Evolutionary conservation across 2,888 invertebrate genomes (phyloP).

Genomic region (Argyresthia albistria): DNA sequence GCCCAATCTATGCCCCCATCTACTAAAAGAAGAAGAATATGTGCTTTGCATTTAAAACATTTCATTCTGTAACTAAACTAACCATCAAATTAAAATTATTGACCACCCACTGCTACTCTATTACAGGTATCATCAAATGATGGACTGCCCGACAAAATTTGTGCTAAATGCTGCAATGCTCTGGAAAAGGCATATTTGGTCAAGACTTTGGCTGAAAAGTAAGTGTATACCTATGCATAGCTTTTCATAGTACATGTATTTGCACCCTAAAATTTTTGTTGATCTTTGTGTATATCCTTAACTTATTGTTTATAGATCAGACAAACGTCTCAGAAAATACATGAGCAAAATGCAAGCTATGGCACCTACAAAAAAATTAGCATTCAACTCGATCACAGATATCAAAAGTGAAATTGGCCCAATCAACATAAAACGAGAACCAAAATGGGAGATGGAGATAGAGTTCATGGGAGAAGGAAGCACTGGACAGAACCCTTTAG

Average conservation of each 20-base stretch:
- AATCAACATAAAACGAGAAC: slow-evolving; percentile 45
- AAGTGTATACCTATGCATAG: slow-evolving; percentile 8
- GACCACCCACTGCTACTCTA: background rate
- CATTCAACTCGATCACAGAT: slow-evolving; percentile 60
- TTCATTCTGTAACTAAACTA: too few species aligned
- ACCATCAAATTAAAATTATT: too few species aligned
- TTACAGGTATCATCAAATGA: slow-evolving; percentile 51
- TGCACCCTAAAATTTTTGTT: background rate
- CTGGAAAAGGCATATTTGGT: slow-evolving; percentile 60
- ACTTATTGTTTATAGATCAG: slow-evolving; percentile 31
- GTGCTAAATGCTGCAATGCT: slow-evolving; percentile 52
- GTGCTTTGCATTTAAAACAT: too few species aligned
- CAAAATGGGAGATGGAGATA: slow-evolving; percentile 63
- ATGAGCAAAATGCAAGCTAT: slow-evolving; percentile 29
- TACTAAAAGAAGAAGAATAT: too few species aligned
- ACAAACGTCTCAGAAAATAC: slow-evolving; percentile 46
- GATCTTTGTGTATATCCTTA: background rate
- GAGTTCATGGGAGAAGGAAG: slow-evolving; percentile 27
- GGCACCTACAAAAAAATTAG: slow-evolving; percentile 54
- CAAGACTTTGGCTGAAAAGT: slow-evolving; percentile 65
- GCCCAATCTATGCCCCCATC: too few species aligned
- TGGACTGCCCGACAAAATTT: slow-evolving; percentile 63
- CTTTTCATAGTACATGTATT: background rate
- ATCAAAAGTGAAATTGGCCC: slow-evolving; percentile 64
- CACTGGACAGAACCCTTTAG: slow-evolving; percentile 24